Evolutionary conservation across 2,113 vertebrate species (phyloP), one percentile per base, ranked within the genome.

Genomic region (Heliornis fulica): DNA sequence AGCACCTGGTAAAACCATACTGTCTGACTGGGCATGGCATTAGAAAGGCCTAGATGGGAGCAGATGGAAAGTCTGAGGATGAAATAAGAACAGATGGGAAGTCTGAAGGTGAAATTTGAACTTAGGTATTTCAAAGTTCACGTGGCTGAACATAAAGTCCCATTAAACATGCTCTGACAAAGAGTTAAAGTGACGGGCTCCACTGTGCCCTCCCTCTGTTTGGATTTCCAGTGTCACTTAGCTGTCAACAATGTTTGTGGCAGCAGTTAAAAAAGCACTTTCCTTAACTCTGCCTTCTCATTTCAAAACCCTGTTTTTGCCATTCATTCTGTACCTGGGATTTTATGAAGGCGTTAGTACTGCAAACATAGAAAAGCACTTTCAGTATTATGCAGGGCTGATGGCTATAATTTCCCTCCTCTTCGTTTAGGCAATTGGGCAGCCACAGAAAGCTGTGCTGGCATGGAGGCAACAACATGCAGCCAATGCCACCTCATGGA

Each of bases 11-110:
- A 97, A 97, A 97, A 71, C 85, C 77, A 89, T 92, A 59, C n/a
- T 6, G 69, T 82, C 83, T 92, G 92, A 88, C 60, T 82, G 89
- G 81, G 92, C 91, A 96, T 69, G 92, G 91, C 72, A 88, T 96
- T 94, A 97, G 94, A 69, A 94, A 95, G 93, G 93, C 64, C 91
- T 96, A 70, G 93, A 77, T 84, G 92, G 89, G 91, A 97, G 94
- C 97, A 97, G 97, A 97, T 97, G 97, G 97, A 97, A 97, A 97
- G 90, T 97, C 88, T 97, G 91, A 97, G 94, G 92, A 90, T 51
- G 92, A 95, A 97, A 90, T 88, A 91, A 95, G 97, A 97, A 94
- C 97, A 98, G 97, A 97, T 97, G 97, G 95, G 94, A 85, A 80
- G 77, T 96, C 91, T 97, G 96, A 93, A 97, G 95, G 95, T 94